A percentile compares a stretch with the other conserved stretches of the same genome.
These are phyloP conservation scores for Rhabdomys pumilio DNA, from an alignment of 2,797 vertebrate genomes.

Conservation along the genomic window DNA sequence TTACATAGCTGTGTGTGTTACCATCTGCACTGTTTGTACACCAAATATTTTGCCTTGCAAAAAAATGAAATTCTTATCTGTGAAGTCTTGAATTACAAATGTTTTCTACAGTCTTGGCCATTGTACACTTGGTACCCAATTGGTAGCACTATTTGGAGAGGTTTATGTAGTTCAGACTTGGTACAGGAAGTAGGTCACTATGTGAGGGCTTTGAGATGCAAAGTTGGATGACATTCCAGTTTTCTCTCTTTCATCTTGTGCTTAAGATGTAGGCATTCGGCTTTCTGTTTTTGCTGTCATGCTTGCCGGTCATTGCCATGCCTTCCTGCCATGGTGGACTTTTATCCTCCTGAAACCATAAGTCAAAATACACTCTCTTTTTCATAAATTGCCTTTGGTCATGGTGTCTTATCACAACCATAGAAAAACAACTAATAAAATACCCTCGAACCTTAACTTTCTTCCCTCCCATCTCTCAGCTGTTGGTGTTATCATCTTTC, in stretches of 20 bases:
- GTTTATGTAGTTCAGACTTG: too few relatives aligned
- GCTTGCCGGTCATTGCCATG: neutral
- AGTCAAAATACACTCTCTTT: neutral
- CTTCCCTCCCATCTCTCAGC: neutral
- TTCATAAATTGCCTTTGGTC: neutral
- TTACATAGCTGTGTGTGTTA: neutral
- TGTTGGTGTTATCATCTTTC: neutral
- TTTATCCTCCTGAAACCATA: neutral
- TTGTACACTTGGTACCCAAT: neutral
- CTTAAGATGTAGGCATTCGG: neutral
- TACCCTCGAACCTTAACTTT: neutral
- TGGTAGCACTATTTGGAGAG: neutral
- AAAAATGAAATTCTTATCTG: neutral
- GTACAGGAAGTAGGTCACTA: neutral
- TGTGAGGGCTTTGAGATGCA: neutral
- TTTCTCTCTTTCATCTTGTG: neutral
- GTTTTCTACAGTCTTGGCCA: neutral
- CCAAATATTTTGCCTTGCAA: neutral
- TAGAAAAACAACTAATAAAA: neutral
- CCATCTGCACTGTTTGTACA: neutral
- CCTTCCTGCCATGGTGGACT: too few relatives aligned
- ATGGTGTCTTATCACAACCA: neutral
- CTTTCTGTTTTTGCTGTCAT: neutral
- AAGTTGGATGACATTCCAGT: neutral
- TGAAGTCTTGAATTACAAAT: neutral